Base-by-base conservation (phyloP, 2,888 invertebrate genomes). In the Cosmopolites sordidus region DNA sequence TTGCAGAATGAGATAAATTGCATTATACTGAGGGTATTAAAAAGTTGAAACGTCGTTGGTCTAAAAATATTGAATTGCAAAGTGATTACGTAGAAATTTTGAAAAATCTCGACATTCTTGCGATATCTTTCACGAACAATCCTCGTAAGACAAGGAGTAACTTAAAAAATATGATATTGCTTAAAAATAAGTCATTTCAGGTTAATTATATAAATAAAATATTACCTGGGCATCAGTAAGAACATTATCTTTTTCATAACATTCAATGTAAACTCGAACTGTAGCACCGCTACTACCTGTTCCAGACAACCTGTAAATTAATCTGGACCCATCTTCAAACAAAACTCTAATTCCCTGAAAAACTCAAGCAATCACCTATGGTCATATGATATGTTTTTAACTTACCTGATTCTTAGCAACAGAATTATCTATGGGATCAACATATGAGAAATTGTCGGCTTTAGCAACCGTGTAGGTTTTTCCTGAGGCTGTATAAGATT, bases 221-320 rank as follows among this genome's bases (percentile, higher is more conserved):
- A 22, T 64, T 62, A 74, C 73, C 61, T 85, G 83, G 0, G 87
- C 84, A 64, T 83, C 81, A 0, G 82, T 80, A 8, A 79, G 66
- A 9, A 84, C 82, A 66, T 86, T 82, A 58, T 84, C 84, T 16
- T 82, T 81, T 66, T 95, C 93, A 74, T 93, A 96, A 59, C 93
- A 92, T 73, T 97, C 99, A 58, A 96, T 86, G 75, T 99, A 99
- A 47, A 99, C 72, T 42, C 99, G 83, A 66, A 99, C 90, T 1
- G 99, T 99, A 16, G 99, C 98, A 0, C 99, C 99, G 33, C 91
- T 89, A 70, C 97, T 97, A 59, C 99, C 99, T 0, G 99, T 99
- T 15, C 99, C 99, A 68, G 97, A 97, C 56, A 99, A 80, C 39
- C 99, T 84, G 75, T 90, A 84, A 56, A 99, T 88, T 61, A 99